Conservation (phyloP, 2,888 invertebrate species). For the Harpalus rufipes region DNA sequence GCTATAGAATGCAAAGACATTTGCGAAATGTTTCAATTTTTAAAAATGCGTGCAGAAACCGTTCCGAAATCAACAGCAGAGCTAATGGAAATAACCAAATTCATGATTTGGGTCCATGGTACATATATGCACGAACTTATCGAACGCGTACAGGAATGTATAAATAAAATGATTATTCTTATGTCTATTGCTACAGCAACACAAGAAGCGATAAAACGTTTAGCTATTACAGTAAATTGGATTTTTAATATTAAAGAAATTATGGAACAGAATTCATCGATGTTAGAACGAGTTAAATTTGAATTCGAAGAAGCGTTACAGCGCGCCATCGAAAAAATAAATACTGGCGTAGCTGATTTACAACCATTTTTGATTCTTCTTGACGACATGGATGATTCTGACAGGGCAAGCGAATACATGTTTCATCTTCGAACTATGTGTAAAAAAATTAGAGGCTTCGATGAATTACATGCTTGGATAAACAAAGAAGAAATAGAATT, state of each 20-base stretch:
- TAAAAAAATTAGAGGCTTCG: slow-evolving; percentile 86
- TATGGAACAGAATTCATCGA: slow-evolving; percentile 88
- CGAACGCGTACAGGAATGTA: slow-evolving; percentile 84
- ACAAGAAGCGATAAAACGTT: slow-evolving; percentile 87
- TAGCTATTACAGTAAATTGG: slow-evolving; percentile 92
- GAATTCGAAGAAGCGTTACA: slow-evolving; percentile 91
- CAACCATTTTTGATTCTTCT: slow-evolving; percentile 87
- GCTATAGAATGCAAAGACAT: slow-evolving; percentile 84
- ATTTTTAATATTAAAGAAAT: slow-evolving; percentile 88
- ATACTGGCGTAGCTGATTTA: slow-evolving; percentile 85
- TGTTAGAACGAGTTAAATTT: slow-evolving; percentile 89
- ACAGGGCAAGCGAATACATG: slow-evolving; percentile 88
- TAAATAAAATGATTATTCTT: slow-evolving; percentile 84
- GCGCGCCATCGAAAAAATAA: slow-evolving; percentile 84
- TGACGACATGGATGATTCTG: slow-evolving; percentile 90
- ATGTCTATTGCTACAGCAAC: slow-evolving; percentile 88
- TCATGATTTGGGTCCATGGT: slow-evolving; percentile 89
- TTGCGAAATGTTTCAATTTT: slow-evolving; percentile 85
- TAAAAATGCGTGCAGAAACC: slow-evolving; percentile 84
- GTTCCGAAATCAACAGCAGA: slow-evolving; percentile 90
- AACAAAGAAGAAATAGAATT: slow-evolving; percentile 93
- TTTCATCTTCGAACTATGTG: slow-evolving; percentile 87
- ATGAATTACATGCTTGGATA: slow-evolving; percentile 89
- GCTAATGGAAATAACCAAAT: slow-evolving; percentile 87
- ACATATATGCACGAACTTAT: slow-evolving; percentile 84